Percentiles rank a stretch among this genome's conserved stretches.
Conservation (phyloP, 2,113 vertebrate genomes). For the Erinaceus europaeus region DNA sequence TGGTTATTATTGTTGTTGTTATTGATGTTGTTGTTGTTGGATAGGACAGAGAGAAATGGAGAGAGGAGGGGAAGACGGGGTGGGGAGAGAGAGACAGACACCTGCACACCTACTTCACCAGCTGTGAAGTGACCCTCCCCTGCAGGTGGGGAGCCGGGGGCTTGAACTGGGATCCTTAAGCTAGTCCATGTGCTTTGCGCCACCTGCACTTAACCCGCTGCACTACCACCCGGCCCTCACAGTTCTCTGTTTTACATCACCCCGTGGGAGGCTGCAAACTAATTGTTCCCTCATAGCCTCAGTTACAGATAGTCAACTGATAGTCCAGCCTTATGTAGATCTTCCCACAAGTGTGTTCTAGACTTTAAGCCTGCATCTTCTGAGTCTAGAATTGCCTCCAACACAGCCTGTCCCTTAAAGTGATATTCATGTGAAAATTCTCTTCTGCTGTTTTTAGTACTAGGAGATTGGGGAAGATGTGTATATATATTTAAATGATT, state of each 20-base stretch:
- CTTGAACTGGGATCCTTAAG: neutral
- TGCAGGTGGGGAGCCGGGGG: neutral
- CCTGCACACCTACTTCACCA: too few species aligned
- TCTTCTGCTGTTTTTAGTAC: too few species aligned
- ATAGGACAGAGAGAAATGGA: too few species aligned
- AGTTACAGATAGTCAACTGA: neutral
- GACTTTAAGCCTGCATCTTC: neutral
- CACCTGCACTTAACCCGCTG: too few species aligned
- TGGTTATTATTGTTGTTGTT: too few species aligned
- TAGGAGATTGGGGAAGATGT: too few species aligned
- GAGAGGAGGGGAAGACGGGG: too few species aligned
- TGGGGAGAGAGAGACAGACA: too few species aligned
- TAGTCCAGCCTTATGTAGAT: neutral
- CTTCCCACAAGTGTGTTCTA: neutral
- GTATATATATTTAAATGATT: too few species aligned
- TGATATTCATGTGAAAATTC: neutral
- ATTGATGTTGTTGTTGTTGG: too few species aligned
- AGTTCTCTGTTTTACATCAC: neutral
- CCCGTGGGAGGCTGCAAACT: neutral
- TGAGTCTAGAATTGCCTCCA: neutral
- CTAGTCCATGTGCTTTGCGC: neutral
- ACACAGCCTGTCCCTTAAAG: neutral
- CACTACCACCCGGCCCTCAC: neutral
- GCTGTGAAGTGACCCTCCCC: too few species aligned
- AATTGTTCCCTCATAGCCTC: neutral